Percentiles rank a stretch among this genome's conserved stretches.
Evolutionary conservation across 1,140 invertebrate genomes (phyloP).

Genomic region (Trichogramma pretiosum): DNA sequence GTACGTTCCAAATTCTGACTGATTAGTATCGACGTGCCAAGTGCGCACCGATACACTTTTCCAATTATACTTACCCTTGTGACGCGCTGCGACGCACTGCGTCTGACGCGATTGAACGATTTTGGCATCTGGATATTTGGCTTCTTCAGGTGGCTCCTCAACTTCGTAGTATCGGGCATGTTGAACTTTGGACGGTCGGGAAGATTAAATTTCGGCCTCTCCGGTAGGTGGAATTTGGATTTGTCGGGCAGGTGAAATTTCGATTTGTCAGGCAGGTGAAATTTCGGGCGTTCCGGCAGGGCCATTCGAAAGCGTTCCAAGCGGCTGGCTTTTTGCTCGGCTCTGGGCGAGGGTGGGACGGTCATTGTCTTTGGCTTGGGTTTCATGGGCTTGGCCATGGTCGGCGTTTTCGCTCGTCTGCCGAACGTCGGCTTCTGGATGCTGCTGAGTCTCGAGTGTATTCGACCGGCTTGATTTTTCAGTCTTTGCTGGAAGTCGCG

Average conservation of each 20-base stretch:
- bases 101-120: slow-evolving; percentile 19
- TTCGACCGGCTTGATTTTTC: slow-evolving; percentile 37
- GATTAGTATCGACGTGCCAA: not conserved
- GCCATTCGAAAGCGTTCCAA: slow-evolving; percentile 37
- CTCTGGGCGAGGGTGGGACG: slow-evolving; percentile 20
- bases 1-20: slow-evolving; percentile 29
- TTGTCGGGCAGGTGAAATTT: slow-evolving; percentile 54
- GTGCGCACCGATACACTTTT: too few relatives aligned
- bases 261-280: slow-evolving; percentile 48
- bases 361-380: too few relatives aligned
- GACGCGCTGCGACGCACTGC: slow-evolving; percentile 26
- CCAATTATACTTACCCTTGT: not conserved
- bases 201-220: slow-evolving; percentile 49
- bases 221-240: slow-evolving; percentile 53
- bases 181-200: slow-evolving; percentile 52
- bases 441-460: slow-evolving; percentile 35
- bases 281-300: slow-evolving; percentile 50
- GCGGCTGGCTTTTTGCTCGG: slow-evolving; percentile 29
- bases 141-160: slow-evolving; percentile 46
- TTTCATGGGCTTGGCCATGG: not conserved
- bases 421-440: slow-evolving; percentile 37
- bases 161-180: slow-evolving; percentile 52
- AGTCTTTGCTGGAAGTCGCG: slow-evolving; percentile 35
- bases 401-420: slow-evolving; percentile 16
- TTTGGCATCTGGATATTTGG: slow-evolving; percentile 37